Percentiles rank a stretch among this genome's conserved stretches.
Evolutionary conservation across 2,797 vertebrate species (phyloP).

Genomic region (Poecilia wingei): DNA sequence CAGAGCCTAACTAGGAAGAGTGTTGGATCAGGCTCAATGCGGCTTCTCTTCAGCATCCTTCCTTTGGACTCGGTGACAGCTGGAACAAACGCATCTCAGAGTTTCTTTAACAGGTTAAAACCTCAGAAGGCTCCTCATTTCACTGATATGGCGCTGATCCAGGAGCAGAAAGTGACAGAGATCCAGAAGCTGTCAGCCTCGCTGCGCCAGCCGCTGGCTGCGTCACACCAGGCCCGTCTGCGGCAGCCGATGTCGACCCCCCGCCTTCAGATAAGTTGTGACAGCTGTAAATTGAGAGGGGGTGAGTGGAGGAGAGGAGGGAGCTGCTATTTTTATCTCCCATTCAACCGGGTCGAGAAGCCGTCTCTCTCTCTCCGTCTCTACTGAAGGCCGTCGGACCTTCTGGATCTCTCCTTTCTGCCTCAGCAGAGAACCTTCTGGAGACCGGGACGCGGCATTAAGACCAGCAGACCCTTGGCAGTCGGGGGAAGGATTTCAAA

Average conservation of each 20-base stretch:
- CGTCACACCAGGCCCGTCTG: slow-evolving; percentile 16
- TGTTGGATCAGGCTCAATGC: background rate
- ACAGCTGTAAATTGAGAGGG: slow-evolving; percentile 76
- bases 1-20: background rate
- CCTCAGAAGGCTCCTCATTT: background rate
- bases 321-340: slow-evolving; percentile 78
- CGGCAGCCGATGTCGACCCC: slow-evolving; percentile 44
- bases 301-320: slow-evolving; percentile 21
- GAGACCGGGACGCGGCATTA: slow-evolving; percentile 20
- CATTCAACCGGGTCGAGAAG: slow-evolving; percentile 53
- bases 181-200: slow-evolving; percentile 11
- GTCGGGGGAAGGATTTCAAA: slow-evolving; percentile 8
- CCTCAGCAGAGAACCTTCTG: slow-evolving; percentile 65
- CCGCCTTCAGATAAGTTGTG: slow-evolving; percentile 70
- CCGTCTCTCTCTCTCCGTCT: background rate
- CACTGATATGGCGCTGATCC: slow-evolving; percentile 5
- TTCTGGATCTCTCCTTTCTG: slow-evolving; percentile 56
- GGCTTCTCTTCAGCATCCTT: background rate
- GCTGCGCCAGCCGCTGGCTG: slow-evolving; percentile 3
- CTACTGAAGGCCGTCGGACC: slow-evolving; percentile 13
- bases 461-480: background rate
- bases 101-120: background rate
- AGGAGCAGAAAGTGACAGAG: slow-evolving; percentile 8
- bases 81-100: background rate
- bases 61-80: background rate